A percentile compares a stretch with the other conserved stretches of the same genome.
phyloP scores from a whole-genome alignment of 2,797 vertebrate genomes.

The Dendrocincla tyrannina region DNA sequence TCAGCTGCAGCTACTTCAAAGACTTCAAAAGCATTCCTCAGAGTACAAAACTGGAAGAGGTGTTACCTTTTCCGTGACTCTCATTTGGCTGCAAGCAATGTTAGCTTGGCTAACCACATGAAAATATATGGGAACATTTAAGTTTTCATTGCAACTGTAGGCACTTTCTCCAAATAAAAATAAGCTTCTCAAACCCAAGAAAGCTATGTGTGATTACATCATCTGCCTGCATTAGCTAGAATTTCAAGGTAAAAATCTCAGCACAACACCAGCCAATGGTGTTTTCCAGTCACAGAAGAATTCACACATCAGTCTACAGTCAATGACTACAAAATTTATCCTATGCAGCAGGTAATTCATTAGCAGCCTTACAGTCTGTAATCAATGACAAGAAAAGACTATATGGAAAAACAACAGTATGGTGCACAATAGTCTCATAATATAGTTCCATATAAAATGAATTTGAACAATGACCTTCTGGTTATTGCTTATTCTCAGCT shows the following conservation, averaged over 20 bases:
- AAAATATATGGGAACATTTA: background rate
- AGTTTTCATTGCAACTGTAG: background rate
- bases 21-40: background rate
- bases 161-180: background rate
- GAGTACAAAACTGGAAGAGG: background rate
- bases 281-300: background rate
- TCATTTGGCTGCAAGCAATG: background rate
- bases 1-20: background rate
- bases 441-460: background rate
- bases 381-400: background rate
- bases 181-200: background rate
- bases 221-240: background rate
- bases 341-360: background rate
- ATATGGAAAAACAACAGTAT: background rate
- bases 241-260: background rate
- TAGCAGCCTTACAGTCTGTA: background rate
- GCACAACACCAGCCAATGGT: background rate
- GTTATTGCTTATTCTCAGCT: background rate
- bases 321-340: background rate
- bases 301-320: background rate
- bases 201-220: background rate
- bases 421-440: background rate
- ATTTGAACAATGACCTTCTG: background rate
- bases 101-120: background rate
- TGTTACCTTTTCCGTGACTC: background rate